Conservation (phyloP, 2,797 vertebrate genomes). For the Cottoperca gobio region DNA sequence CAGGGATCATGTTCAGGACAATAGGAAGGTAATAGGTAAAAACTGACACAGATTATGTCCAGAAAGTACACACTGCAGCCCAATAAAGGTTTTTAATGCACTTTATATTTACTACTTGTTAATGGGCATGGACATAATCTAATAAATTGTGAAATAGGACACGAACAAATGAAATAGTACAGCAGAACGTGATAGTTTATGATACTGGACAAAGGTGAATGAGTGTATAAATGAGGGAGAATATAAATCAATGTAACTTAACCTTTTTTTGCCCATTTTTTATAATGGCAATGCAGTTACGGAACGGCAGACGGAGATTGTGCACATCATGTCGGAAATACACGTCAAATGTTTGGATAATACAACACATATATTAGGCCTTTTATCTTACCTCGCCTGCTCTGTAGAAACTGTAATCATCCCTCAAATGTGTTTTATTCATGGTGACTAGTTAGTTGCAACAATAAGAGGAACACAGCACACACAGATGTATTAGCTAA, state of each 20-base stretch:
- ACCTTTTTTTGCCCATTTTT: not conserved
- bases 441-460: not conserved
- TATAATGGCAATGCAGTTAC: not conserved
- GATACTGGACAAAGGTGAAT: not conserved
- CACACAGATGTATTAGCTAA: not conserved
- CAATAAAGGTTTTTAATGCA: conserved; percentile 23
- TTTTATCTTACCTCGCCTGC: not conserved
- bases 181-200: not conserved
- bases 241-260: conserved; percentile 8
- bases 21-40: conserved; percentile 56
- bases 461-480: not conserved
- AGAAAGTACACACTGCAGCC: conserved; percentile 37
- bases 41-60: conserved; percentile 46
- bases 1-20: conserved; percentile 54
- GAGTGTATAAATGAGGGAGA: not conserved
- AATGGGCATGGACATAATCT: conserved; percentile 12
- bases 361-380: not conserved
- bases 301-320: not conserved
- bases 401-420: not conserved
- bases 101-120: conserved; percentile 16
- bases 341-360: not conserved
- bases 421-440: not conserved
- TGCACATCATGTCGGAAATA: not conserved
- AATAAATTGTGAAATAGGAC: conserved; percentile 14
- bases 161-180: conserved; percentile 3